Evolutionary conservation across 2,797 vertebrate genomes (phyloP).

Genomic region (Chiroxiphia lanceolata): DNA sequence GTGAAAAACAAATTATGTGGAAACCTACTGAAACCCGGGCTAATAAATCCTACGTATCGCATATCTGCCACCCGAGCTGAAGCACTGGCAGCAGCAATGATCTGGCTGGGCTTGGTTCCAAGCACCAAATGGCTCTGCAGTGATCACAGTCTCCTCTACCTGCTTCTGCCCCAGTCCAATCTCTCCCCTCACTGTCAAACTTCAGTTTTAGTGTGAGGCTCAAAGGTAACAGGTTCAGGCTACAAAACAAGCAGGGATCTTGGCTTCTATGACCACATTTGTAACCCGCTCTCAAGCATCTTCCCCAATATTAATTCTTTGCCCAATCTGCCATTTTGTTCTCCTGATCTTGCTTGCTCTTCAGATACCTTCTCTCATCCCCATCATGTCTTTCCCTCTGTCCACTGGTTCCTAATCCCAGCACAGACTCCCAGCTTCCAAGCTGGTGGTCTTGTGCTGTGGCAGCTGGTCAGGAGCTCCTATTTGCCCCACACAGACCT

Average conservation of each 20-base stretch:
- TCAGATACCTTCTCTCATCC: background rate
- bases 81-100: background rate
- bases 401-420: background rate
- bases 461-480: background rate
- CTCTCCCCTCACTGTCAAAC: background rate
- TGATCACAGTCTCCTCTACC: background rate
- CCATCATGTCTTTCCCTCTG: fast-evolving
- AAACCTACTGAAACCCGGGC: background rate
- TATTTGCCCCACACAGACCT: background rate
- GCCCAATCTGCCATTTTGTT: background rate
- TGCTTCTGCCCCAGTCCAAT: background rate
- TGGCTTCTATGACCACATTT: background rate
- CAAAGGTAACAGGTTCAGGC: background rate
- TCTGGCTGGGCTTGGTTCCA: background rate
- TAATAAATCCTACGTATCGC: background rate
- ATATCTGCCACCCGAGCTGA: background rate
- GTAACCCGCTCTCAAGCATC: background rate
- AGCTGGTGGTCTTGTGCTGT: no score
- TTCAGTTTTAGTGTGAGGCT: background rate
- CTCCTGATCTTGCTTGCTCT: background rate
- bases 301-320: background rate
- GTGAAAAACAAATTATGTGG: background rate
- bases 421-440: background rate
- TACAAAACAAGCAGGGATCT: background rate
- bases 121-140: background rate